These are phyloP conservation scores for Micronycteris hirsuta DNA, from an alignment of 2,113 vertebrate species.

Conservation along the genomic window DNA sequence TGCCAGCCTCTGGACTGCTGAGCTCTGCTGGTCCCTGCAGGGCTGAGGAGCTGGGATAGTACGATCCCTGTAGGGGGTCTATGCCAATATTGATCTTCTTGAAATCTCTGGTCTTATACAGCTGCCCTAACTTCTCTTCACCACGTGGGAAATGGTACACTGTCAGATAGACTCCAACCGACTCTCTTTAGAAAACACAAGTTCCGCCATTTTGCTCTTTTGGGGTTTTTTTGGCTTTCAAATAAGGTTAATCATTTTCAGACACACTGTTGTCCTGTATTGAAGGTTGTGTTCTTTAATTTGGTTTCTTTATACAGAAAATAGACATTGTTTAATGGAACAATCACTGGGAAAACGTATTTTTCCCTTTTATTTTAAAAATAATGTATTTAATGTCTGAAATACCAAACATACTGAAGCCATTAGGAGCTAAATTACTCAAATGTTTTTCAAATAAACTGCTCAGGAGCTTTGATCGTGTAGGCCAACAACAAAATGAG, in stretches of 20 bases:
- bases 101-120: background rate
- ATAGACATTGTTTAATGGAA: background rate
- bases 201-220: background rate
- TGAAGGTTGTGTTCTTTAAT: slow-evolving; percentile 34
- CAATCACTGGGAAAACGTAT: slow-evolving; percentile 18
- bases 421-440: slow-evolving; percentile 70
- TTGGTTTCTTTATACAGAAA: slow-evolving; percentile 47
- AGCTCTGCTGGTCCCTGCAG: background rate
- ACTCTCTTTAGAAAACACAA: background rate
- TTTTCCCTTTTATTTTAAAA: slow-evolving; percentile 60
- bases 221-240: background rate
- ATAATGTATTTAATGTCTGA: slow-evolving; percentile 66
- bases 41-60: background rate
- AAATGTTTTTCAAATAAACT: slow-evolving; percentile 75
- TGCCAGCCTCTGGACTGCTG: background rate
- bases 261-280: background rate
- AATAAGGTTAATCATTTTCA: background rate
- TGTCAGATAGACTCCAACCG: background rate
- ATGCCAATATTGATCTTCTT: background rate
- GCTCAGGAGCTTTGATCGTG: slow-evolving; percentile 72
- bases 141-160: background rate
- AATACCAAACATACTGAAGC: slow-evolving; percentile 70
- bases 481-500: slow-evolving; percentile 44
- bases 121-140: background rate
- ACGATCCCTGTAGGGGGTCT: background rate